Percentiles rank a stretch among this genome's conserved stretches.
Conservation (phyloP, 2,797 vertebrate genomes). For the Galaxias olidus region DNA sequence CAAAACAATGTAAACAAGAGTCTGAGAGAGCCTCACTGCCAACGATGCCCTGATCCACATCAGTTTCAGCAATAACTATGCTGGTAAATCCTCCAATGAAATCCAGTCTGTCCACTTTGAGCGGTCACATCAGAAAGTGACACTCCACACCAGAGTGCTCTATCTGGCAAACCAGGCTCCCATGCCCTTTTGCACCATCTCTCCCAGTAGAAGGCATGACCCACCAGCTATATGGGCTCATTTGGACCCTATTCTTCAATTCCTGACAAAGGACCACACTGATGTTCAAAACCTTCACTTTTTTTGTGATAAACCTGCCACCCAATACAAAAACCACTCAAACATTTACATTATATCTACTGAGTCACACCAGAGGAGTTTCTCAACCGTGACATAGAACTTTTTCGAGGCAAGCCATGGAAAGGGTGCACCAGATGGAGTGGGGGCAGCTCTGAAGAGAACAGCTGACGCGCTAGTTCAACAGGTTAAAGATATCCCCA, state of each 20-base stretch:
- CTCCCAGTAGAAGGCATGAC: constrained; percentile 24
- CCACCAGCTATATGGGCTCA: constrained; percentile 26
- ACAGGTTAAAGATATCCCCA: constrained; percentile 17
- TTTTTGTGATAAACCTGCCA: constrained; percentile 6
- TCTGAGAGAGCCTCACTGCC: constrained; percentile 7
- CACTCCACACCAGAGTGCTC: constrained; percentile 12
- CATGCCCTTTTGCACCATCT: constrained; percentile 29
- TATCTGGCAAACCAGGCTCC: constrained; percentile 7
- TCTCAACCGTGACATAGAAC: constrained; percentile 9
- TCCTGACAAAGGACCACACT: constrained; percentile 6
- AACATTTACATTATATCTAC: constrained; percentile 1
- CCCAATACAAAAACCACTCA: constrained; percentile 9
- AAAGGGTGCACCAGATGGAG: constrained; percentile 13
- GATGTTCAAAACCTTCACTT: not conserved
- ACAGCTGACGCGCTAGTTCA: constrained; percentile 6
- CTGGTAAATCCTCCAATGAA: constrained; percentile 7
- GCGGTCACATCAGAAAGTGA: constrained; percentile 20
- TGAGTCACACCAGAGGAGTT: constrained; percentile 11
- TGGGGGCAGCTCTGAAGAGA: constrained; percentile 17
- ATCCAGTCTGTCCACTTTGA: constrained; percentile 17
- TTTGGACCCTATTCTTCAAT: constrained; percentile 7
- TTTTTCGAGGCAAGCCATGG: constrained; percentile 15
- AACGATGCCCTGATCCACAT: constrained; percentile 8
- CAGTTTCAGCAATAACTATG: constrained; percentile 23
- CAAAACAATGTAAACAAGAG: constrained; percentile 5